Percentiles rank a stretch among this genome's conserved stretches.
These are phyloP conservation scores for Sanderia malayensis DNA, from an alignment of 30 jellyfish, hydroid and myxozoan genomes.

Conservation along the genomic window DNA sequence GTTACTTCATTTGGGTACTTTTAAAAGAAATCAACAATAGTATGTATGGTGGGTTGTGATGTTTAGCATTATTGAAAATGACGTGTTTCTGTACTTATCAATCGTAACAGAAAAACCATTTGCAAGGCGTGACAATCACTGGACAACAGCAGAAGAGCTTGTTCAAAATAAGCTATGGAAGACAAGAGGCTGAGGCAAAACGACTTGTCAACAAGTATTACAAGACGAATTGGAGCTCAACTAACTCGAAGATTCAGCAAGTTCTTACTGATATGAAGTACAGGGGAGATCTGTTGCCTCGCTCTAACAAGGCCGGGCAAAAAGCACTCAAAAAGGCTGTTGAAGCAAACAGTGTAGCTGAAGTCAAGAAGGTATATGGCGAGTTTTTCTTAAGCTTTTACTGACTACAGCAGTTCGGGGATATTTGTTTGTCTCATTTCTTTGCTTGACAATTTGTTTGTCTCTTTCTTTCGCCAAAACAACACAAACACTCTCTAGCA, in stretches of 20 bases:
- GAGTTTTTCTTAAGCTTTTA: too few species aligned
- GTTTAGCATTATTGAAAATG: too few species aligned
- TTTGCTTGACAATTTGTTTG: too few species aligned
- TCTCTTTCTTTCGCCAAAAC: too few species aligned
- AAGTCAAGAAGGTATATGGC: slow-evolving; percentile 53
- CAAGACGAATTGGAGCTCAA: slow-evolving; percentile 55
- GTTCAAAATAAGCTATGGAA: slow-evolving; percentile 37
- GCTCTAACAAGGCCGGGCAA: slow-evolving; percentile 34
- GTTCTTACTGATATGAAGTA: slow-evolving; percentile 53
- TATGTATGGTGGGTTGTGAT: too few species aligned
- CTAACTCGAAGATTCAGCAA: slow-evolving; percentile 53
- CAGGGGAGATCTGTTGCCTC: slow-evolving; percentile 69
- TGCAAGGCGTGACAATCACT: slow-evolving; percentile 36
- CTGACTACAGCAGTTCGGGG: too few species aligned
- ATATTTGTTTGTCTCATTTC: too few species aligned
- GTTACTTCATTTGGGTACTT: too few species aligned
- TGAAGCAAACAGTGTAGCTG: slow-evolving; percentile 32
- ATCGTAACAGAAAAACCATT: slow-evolving; percentile 45
- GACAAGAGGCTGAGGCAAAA: slow-evolving; percentile 58
- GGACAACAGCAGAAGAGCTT: slow-evolving; percentile 59
- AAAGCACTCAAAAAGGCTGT: slow-evolving; percentile 54
- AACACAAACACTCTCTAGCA: too few species aligned
- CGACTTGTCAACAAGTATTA: slow-evolving; percentile 50
- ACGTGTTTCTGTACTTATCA: not conserved
- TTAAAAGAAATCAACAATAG: too few species aligned